These are phyloP conservation scores for Lucilia cuprina DNA, from an alignment of 1,140 invertebrate genomes.

Conservation along the genomic window DNA sequence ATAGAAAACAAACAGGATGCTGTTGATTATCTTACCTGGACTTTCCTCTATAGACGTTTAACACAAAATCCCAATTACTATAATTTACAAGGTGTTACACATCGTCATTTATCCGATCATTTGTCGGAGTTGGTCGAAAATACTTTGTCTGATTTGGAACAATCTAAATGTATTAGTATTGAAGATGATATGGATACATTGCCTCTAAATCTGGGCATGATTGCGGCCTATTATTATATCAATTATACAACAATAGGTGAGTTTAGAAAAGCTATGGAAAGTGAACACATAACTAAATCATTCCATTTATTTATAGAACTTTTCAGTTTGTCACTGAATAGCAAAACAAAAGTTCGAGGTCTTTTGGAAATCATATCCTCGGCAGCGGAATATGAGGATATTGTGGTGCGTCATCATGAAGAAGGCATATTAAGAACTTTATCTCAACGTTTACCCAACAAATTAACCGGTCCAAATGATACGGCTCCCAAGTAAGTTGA, in stretches of 20 bases:
- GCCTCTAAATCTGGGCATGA: slow-evolving; percentile 98
- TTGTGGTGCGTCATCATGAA: slow-evolving; percentile 95
- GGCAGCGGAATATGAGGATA: slow-evolving; percentile 94
- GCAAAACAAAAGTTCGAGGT: slow-evolving; percentile 96
- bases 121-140: slow-evolving; percentile 97
- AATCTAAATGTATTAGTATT: slow-evolving; percentile 97
- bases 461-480: slow-evolving; percentile 68
- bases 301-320: slow-evolving; percentile 75
- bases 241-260: slow-evolving; percentile 98
- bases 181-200: slow-evolving; percentile 98
- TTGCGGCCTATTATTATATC: slow-evolving; percentile 99
- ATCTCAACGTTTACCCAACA: slow-evolving; percentile 80
- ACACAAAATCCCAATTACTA: slow-evolving; percentile 99
- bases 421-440: slow-evolving; percentile 87
- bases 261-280: slow-evolving; percentile 34
- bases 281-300: too few relatives aligned
- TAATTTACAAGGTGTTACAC: slow-evolving; percentile 95
- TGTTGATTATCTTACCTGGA: slow-evolving; percentile 99
- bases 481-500: slow-evolving; percentile 66
- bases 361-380: slow-evolving; percentile 97
- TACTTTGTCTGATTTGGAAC: slow-evolving; percentile 93
- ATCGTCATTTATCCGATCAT: slow-evolving; percentile 97
- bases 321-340: slow-evolving; percentile 95
- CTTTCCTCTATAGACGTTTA: slow-evolving; percentile 94
- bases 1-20: slow-evolving; percentile 99